A percentile compares a stretch with the other conserved stretches of the same genome.
These are phyloP conservation scores for Liparis tanakae DNA, from an alignment of 2,797 vertebrate genomes.

Conservation along the genomic window DNA sequence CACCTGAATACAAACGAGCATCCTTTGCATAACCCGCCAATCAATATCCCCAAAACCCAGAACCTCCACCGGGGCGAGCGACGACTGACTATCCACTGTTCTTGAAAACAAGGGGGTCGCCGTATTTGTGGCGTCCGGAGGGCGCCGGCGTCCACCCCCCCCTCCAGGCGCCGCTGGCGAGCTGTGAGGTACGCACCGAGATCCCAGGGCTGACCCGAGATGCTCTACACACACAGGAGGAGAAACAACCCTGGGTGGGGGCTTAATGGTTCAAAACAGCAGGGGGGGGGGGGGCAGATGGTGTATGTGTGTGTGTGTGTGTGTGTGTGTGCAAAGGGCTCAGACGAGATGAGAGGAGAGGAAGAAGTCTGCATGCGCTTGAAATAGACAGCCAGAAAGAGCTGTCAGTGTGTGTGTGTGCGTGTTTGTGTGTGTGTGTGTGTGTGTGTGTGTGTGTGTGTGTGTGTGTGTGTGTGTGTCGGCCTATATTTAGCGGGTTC, in stretches of 20 bases:
- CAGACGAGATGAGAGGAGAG: not conserved
- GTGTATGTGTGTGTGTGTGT: not conserved
- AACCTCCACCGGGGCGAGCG: no score
- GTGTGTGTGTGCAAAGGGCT: not conserved
- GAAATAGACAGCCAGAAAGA: slow-evolving; percentile 16
- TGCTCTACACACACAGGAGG: slow-evolving; percentile 3
- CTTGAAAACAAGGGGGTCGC: not conserved
- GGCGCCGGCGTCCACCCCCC: not conserved
- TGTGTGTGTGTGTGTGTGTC: slow-evolving; percentile 27
- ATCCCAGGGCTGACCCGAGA: slow-evolving; percentile 32
- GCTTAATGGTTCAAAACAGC: slow-evolving; percentile 1
- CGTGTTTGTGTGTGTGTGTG: slow-evolving; percentile 24
- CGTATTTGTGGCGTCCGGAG: no score
- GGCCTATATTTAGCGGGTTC: slow-evolving; percentile 78
- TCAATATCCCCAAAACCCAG: slow-evolving; percentile 48
- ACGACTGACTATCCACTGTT: not conserved
- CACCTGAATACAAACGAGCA: slow-evolving; percentile 65
- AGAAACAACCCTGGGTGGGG: not conserved
- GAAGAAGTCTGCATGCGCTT: slow-evolving; percentile 15
- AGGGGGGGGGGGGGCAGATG: not conserved
- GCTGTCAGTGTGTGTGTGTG: slow-evolving; percentile 10
- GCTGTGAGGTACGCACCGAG: slow-evolving; percentile 39
- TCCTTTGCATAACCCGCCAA: slow-evolving; percentile 59
- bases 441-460: slow-evolving; percentile 23
- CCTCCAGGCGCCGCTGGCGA: slow-evolving; percentile 20